phyloP scores from a whole-genome alignment of 2,797 vertebrate genomes.

The Leuciscus waleckii region DNA sequence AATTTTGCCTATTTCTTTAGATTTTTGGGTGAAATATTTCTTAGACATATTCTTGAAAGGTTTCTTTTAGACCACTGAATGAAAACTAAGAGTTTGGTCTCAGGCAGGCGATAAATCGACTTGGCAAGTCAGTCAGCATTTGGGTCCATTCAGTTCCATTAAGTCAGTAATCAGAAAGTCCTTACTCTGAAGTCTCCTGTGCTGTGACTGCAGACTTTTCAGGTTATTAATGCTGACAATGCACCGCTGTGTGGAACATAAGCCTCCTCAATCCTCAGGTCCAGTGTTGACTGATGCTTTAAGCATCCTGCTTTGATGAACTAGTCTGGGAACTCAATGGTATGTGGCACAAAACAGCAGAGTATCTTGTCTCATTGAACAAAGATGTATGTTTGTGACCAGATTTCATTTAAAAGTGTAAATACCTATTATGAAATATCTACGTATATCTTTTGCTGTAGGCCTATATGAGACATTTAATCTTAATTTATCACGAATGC shows the following conservation, averaged over 20 bases:
- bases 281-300: slow-evolving; percentile 29
- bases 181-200: slow-evolving; percentile 31
- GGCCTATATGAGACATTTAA: too few relatives aligned
- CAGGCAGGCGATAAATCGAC: not conserved
- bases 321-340: not conserved
- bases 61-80: not conserved
- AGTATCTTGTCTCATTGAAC: not conserved
- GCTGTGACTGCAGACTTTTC: slow-evolving; percentile 36
- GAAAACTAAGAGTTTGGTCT: not conserved
- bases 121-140: slow-evolving; percentile 13
- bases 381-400: not conserved
- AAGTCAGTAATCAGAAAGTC: slow-evolving; percentile 37
- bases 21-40: not conserved
- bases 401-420: not conserved
- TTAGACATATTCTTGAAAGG: not conserved
- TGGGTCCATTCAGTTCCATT: slow-evolving; percentile 15
- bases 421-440: not conserved
- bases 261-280: slow-evolving; percentile 50
- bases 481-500: not conserved
- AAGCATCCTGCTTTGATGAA: slow-evolving; percentile 18
- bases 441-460: not conserved
- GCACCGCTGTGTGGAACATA: slow-evolving; percentile 77
- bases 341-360: not conserved
- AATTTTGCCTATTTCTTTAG: not conserved
- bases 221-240: slow-evolving; percentile 79